A percentile compares a stretch with the other conserved stretches of the same genome.
Evolutionary conservation across 2,113 vertebrate genomes (phyloP).

Genomic region (Rhinichthys klamathensis): DNA sequence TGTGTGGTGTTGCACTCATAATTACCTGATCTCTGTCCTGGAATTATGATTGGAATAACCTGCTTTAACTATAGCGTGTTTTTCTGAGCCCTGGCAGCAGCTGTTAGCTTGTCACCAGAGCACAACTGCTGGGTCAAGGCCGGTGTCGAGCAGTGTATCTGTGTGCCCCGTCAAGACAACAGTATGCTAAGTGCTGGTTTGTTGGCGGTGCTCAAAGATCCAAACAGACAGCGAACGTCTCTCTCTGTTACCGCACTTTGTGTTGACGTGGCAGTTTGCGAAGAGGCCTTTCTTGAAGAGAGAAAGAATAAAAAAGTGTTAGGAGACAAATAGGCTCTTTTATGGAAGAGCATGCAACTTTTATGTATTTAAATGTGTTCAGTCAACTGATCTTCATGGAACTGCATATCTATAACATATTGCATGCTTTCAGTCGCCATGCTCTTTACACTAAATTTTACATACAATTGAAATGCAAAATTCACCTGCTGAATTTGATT

Average conservation of each 20-base stretch:
- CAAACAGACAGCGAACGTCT: constrained; percentile 45
- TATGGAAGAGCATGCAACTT: not conserved
- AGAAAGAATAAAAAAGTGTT: constrained; percentile 25
- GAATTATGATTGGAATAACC: not conserved
- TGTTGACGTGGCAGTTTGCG: constrained; percentile 27
- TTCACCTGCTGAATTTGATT: not conserved
- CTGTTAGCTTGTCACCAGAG: constrained; percentile 21
- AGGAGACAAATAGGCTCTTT: not conserved
- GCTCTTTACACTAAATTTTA: not conserved
- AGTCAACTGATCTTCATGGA: not conserved
- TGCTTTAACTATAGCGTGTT: not conserved
- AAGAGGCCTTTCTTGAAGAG: not conserved
- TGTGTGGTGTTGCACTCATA: not conserved
- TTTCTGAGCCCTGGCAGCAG: constrained; percentile 25
- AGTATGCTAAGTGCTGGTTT: constrained; percentile 46
- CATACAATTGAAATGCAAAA: not conserved
- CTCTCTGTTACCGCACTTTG: constrained; percentile 36
- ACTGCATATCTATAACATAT: not conserved
- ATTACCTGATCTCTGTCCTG: not conserved
- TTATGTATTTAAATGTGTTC: not conserved
- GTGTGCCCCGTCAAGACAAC: constrained; percentile 36
- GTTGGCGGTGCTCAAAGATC: constrained; percentile 33
- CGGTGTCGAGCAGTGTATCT: constrained; percentile 20
- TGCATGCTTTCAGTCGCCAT: not conserved
- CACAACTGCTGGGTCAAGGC: constrained; percentile 26